Evolutionary conservation across 2,888 invertebrate species (phyloP), one percentile per base, ranked within the genome.

Genomic region (Nineta flava): DNA sequence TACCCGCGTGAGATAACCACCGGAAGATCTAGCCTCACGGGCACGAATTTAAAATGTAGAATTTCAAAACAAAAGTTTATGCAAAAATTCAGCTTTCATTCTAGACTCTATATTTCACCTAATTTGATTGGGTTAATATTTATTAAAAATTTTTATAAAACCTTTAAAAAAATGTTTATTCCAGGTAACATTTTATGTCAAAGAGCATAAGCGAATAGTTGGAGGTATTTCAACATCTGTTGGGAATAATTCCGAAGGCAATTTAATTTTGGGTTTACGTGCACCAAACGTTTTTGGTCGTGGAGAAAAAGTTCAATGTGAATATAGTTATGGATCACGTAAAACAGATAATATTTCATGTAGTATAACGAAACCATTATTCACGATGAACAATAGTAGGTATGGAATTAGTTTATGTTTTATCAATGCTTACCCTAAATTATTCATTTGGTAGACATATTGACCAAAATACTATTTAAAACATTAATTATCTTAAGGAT

Each of bases 191-290:
- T 93, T 93, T 62, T 79, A 81, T 56, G 94, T 94, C 40, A 75
- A 77, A 49, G 96, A 97, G 67, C 64, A 83, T 56, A 81, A 83
- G 13, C 71, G 87, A n/a, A 63, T 93, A 17, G 79, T 83, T 49
- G 95, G 93, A 15, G 86, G 87, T 0, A 75, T 93, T 35, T 87
- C 83, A 60, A 92, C 93, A 0, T 79, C 85, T 55, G 82, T 94
- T 52, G 92, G 91, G 19, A 88, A 92, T 62, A 93, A 94, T 63
- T 34, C 13, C 26, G 93, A 95, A 63, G 94, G 91, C 1, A 85
- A 87, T 17, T 64, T 94, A 31, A 77, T 84, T 17, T 66, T 86
- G 10, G 81, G 86, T 47, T 69, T 86, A 48, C 76, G 80, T 57
- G 70, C 86, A 54, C 90, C 91, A 0, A 96, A 96, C 70, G 67